Evolutionary conservation across 2,113 vertebrate genomes (phyloP), one percentile per base, ranked within the genome.

Genomic region (Uria aalge): DNA sequence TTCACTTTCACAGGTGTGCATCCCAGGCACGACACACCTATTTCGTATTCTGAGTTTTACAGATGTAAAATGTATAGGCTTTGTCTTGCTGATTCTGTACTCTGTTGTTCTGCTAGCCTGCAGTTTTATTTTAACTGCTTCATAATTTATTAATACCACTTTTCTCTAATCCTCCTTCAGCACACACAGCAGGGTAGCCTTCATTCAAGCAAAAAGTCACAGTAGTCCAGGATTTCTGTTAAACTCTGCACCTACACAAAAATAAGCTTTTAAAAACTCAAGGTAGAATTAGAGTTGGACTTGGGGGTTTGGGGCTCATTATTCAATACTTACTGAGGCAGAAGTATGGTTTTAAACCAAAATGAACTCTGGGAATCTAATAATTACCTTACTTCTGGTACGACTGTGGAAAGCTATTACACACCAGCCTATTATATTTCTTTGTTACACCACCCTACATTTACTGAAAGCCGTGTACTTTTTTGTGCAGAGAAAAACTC

Each of bases 291-390:
- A 95, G 69, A 88, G 97, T 97, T 96, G 77, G 75, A 94, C 55
- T 91, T 68, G 55, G 73, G 71, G 50, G 15, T 85, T 92, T 92
- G 67, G 82, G 72, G 45, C 53, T 85, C 95, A 94, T 97, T 96
- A 91, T 72, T 96, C 95, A 97, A 43, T 92, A 95, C 85, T 97
- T 98, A 97, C 69, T 85, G 64, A 96, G 78, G 92, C 43, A 97
- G 79, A 97, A 93, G 53, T 92, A 80, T 92, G 74, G 96, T 97
- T 98, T 98, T 90, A 97, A 97, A 92, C 40, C 85, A 94, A 95
- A 96, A 95, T 95, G 79, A 97, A 85, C 80, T 92, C 40, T 95
- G 88, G 91, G 95, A 96, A 95, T 89, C 67, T 79, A 97, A 96
- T 96, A 85, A 97, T 96, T 97, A 96, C 68, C 91, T 91, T 90